Percentiles rank a stretch among this genome's conserved stretches.
Evolutionary conservation across 2,113 vertebrate species (phyloP).

Genomic region (Anolis sagrei): DNA sequence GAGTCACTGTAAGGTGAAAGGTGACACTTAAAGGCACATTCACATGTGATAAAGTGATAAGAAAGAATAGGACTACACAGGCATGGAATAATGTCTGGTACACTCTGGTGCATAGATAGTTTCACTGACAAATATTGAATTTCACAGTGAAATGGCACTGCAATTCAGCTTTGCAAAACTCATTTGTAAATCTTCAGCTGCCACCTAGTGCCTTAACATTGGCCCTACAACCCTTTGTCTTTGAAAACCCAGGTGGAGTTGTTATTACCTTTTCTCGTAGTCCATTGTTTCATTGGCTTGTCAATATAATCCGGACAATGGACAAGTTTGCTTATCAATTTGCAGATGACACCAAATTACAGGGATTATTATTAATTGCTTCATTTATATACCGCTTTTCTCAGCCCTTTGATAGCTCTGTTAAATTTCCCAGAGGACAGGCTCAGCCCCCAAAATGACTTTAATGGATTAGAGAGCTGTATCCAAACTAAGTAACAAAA

Average conservation of each 20-base stretch:
- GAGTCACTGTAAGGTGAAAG: too few species aligned
- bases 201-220: slow-evolving; percentile 67
- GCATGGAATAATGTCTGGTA: slow-evolving; percentile 13
- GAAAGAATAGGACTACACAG: background rate
- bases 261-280: background rate
- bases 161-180: fast-evolving
- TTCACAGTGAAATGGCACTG: fast-evolving
- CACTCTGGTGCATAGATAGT: background rate
- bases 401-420: too few species aligned
- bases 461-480: too few species aligned
- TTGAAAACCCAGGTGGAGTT: background rate
- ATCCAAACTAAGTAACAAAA: too few species aligned
- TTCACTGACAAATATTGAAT: fast-evolving
- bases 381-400: too few species aligned
- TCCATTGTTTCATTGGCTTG: too few species aligned
- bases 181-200: slow-evolving; percentile 61
- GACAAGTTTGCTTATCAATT: too few species aligned
- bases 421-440: too few species aligned
- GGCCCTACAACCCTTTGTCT: fast-evolving
- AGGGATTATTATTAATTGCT: too few species aligned
- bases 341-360: too few species aligned
- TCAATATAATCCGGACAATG: too few species aligned
- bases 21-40: background rate
- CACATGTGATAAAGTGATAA: background rate
- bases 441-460: too few species aligned